Evolutionary conservation across 2,797 vertebrate species (phyloP), one percentile per base, ranked within the genome.

Genomic region (Poecilia velifera): DNA sequence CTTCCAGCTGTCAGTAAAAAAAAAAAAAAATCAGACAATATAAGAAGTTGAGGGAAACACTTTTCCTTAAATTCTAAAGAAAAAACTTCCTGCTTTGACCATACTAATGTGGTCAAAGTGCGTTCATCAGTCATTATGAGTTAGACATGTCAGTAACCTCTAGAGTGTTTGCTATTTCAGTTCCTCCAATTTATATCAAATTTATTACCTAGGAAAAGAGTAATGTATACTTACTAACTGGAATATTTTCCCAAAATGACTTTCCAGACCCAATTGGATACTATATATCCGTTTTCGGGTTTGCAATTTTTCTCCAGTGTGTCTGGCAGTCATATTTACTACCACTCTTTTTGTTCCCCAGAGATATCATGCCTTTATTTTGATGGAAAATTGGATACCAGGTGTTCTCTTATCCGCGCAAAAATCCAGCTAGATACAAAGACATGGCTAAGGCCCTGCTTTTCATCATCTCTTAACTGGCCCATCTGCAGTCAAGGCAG

Each of bases 401-500:
- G 93, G 93, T 93, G 91, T 92, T 90, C 84, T 78, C 76, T 83
- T 88, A 91, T 92, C 86, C 87, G 79, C 80, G 78, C 77, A 62
- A 86, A 84, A 92, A 90, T 87, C 74, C 77, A 72, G 72, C 82
- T 46, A 84, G 76, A 84, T 89, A 90, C 87, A 92, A 88, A 90
- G 87, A 86, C 87, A 84, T 86, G 85, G 87, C 89, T 90, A 81
- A 88, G 88, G 80, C 80, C 83, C 41, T 51, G 91, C 90, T 92
- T 94, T 94, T 95, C 92, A 95, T 95, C 92, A 93, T 94, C 87
- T 90, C 85, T 80, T 94, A 94, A 95, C 94, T 94, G 93, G 92
- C 89, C 92, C 91, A 93, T 94, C 93, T 95, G 93, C 89, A 93
- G 93, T 88, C 91, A 87, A 87, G 93, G 93, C 90, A 92, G 89